Evolutionary conservation across 2,113 vertebrate species (phyloP).

Genomic region (Arvicanthis niloticus): DNA sequence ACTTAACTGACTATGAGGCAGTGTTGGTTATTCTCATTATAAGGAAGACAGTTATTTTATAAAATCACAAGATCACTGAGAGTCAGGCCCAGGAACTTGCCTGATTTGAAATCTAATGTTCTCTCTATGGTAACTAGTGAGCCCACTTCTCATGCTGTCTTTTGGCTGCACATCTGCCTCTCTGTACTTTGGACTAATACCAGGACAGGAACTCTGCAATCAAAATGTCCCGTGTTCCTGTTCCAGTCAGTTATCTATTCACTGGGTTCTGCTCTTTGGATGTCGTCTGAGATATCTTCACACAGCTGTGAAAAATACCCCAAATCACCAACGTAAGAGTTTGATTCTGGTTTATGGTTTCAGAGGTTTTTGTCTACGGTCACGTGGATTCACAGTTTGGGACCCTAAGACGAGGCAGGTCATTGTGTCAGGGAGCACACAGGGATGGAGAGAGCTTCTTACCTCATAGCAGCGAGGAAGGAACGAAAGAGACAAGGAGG

Average conservation of each 20-base stretch:
- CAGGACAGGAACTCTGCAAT: not conserved
- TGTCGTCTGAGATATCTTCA: not conserved
- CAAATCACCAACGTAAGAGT: not conserved
- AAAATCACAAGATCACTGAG: not conserved
- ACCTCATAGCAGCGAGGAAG: not conserved
- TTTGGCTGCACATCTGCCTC: not conserved
- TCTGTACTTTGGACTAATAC: not conserved
- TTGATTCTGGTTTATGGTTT: not conserved
- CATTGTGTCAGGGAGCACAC: not conserved
- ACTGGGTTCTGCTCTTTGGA: not conserved
- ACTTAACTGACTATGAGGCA: not conserved
- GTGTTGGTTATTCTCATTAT: not conserved
- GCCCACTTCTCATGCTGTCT: not conserved
- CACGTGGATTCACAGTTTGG: not conserved
- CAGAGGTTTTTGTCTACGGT: not conserved
- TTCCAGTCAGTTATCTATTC: not conserved
- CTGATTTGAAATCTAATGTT: not conserved
- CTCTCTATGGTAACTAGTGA: not conserved
- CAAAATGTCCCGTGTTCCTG: not conserved
- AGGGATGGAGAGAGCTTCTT: not conserved
- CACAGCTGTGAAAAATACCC: not conserved
- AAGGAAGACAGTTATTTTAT: not conserved
- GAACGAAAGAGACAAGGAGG: not conserved
- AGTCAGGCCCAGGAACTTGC: not conserved
- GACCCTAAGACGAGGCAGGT: not conserved